Base-by-base conservation (phyloP, 2,797 vertebrate species). In the Petrocephalus schoutedeni region DNA sequence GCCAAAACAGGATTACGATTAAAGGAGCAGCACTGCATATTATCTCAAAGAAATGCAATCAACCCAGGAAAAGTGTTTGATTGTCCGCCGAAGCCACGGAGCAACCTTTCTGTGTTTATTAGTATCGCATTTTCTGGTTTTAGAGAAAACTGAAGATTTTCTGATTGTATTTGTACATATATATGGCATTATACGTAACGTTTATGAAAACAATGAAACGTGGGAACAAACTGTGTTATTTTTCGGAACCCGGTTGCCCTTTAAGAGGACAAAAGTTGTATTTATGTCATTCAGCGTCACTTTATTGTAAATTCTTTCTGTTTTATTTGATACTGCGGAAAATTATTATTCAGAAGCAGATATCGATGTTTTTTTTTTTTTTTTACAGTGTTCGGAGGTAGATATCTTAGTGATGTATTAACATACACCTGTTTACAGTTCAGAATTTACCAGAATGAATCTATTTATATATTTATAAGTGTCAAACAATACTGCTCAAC, bases 381-480 rank as follows among this genome's bases (percentile, higher is more conserved):
- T 84, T 53, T 51, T 21, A 84, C n/a, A 85, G 21, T 84, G 57
- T 51, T 23, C 32, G 14, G 32, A 58, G 56, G n/a, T 87, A 23
- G n/a, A 58, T 23, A 28, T 80, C n/a, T 77, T 36, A 80, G 87
- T 58, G 9, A 41, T 82, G 56, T 80, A 49, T 80, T 82, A 12
- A 80, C 32, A 58, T 45, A 21, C n/a, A 80, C 19, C 56, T 57
- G 67, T 87, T 80, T 87, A 58, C 71, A 87, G 87, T 6, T 49
- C 21, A 83, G 36, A 88, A 88, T 64, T 83, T 84, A 57, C 21
- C 49, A 32, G 49, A 80, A n/a, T 54, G 10, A 54, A 85, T 54
- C 21, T 85, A 54, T 85, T 85, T 85, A 28, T 85, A 80, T 80
- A 80, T 80, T 80, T 80, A 57, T 56, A 85, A 85, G 23, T 85